Base-by-base conservation (phyloP, 2,113 vertebrate species). In the Mastomys natalensis region DNA sequence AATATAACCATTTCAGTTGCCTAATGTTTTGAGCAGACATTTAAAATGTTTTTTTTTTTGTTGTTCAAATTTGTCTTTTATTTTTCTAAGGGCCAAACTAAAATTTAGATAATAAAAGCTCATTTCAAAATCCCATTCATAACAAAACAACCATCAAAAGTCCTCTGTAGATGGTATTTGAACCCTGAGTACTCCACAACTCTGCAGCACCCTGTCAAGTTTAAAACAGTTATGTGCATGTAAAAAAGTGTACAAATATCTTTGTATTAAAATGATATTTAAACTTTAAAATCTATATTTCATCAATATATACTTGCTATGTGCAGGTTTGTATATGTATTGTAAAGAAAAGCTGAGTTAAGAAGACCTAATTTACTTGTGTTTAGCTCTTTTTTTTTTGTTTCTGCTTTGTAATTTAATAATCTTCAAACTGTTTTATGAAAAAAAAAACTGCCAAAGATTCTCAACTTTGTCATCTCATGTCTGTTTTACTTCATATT, bases 401-500 rank as follows among this genome's bases (percentile, higher is more conserved):
- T 77, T 73, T 93, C 95, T 90, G 90, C 55, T 84, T 97, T 97
- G 89, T 97, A 92, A 97, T 97, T 97, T 97, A 55, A 98, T 98
- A 98, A 98, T 96, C 93, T 97, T 98, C 97, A 96, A 97, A 95
- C 95, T 98, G 97, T 98, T 98, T 98, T 97, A 98, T 97, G 98
- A 98, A 90, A 72, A 70, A 70, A 98, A 98, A 98, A 45, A n/a
- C n/a, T 98, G 98, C 98, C 98, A 98, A 98, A 98, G 95, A 98
- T 98, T 98, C 95, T 98, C 95, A 98, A 97, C 97, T 97, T 98
- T 98, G 98, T 98, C 97, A 96, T 98, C 94, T 97, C 22, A 84
- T 9, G 94, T 98, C 98, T 98, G 98, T 98, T 98, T 98, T 98
- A 98, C 98, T 98, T 99, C 98, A 98, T 98, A 95, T 98, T 97